Evolutionary conservation across 2,113 vertebrate species (phyloP).

Genomic region (Centropus unirufus): DNA sequence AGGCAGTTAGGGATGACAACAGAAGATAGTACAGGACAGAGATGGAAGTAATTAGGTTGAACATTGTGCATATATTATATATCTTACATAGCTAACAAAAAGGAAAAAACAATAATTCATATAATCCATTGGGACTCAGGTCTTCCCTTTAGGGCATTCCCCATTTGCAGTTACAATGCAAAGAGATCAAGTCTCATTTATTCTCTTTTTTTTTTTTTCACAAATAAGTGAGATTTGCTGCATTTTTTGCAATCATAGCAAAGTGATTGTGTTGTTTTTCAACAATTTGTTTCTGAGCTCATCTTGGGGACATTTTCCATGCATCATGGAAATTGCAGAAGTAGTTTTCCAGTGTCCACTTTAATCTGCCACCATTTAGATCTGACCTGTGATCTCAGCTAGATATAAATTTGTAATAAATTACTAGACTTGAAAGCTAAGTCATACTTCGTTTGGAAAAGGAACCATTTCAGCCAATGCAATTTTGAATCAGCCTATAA

Average conservation of each 20-base stretch:
- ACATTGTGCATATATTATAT: background rate
- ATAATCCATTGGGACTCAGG: accelerated
- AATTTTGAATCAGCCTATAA: conserved; percentile 21
- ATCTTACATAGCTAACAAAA: background rate
- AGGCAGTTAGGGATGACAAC: background rate
- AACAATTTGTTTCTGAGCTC: background rate
- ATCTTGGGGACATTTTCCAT: background rate
- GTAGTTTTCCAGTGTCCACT: background rate
- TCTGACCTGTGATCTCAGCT: background rate
- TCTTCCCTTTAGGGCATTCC: background rate
- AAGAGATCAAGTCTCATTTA: background rate
- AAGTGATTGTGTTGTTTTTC: background rate
- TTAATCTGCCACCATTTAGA: background rate
- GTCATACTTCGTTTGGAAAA: conserved; percentile 25
- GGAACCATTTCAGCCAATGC: background rate
- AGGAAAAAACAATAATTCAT: background rate
- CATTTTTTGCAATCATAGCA: background rate
- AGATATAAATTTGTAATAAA: background rate
- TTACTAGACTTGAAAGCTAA: background rate
- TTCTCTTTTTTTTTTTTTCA: background rate
- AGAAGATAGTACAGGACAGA: background rate
- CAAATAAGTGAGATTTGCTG: background rate
- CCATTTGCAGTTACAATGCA: background rate
- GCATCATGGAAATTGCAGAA: background rate
- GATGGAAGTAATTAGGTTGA: background rate